Evolutionary conservation across 35 echinoderm and acorn worm species (phyloP), one percentile per base, ranked within the genome.

Genomic region (Holothuria glaberrima): DNA sequence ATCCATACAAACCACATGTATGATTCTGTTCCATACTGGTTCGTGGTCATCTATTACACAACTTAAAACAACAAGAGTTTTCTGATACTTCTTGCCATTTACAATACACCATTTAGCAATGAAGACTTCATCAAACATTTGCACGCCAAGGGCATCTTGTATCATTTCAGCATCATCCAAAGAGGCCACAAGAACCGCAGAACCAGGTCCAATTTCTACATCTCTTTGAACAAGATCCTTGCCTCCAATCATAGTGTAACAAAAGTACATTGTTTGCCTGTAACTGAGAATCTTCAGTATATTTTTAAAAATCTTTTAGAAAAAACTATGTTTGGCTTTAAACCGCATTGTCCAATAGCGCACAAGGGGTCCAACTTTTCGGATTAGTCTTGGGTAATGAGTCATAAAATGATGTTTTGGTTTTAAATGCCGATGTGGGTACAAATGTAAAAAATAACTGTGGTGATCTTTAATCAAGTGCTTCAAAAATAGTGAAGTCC

Each of bases 361-460:
- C 0, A 30, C 41, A 9, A 91, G 44, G 6, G 79, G 90, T 22
- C 90, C 78, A 16, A 84, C 2, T 2, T 68, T 3, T 0, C 41
- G 62, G 0, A 69, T 85, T 19, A 22, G 31, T 71, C 27, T 31
- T 0, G 90, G 90, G n/a, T 91, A 91, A 68, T 91, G 90, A 3
- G 79, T 85, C 63, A 91, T 91, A 46, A 84, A 83, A 41, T 91
- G 90, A 28, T 91, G 88, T 29, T 90, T 81, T 0, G 73, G 75
- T 29, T 62, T 80, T 21, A 90, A 28, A 61, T 90, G 35, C 0
- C 74, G 48, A 1, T 13, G 27, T 17, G 59, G 75, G 22, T 61
- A 75, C 7, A 81, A 20, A 9, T 64, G 59, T 31, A 68, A 30
- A 17, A 69, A 68, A 10, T 22, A 57, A 21, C 44, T 46, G 82